These are phyloP conservation scores for Sebastes paucispinis DNA, from an alignment of 2,797 vertebrate genomes.

Conservation along the genomic window DNA sequence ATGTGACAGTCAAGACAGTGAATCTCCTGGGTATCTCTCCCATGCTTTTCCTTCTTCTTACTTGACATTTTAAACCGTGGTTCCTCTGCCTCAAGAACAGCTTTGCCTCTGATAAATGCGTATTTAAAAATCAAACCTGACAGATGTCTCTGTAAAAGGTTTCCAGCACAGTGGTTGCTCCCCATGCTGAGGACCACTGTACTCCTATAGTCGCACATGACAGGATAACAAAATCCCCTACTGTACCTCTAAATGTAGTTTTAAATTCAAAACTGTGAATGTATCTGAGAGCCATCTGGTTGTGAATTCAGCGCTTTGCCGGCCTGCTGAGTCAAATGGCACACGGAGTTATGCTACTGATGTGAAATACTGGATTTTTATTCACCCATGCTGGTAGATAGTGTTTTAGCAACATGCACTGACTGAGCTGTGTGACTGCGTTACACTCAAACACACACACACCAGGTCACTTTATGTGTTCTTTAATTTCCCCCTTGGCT, in stretches of 20 bases:
- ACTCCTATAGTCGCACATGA: not conserved
- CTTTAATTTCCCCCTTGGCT: constrained; percentile 9
- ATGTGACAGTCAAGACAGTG: not conserved
- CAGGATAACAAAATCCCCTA: not conserved
- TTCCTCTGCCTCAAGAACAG: not conserved
- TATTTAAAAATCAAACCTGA: not conserved
- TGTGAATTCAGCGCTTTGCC: not conserved
- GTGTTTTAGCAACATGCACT: constrained; percentile 3
- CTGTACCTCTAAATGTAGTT: not conserved
- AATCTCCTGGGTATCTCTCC: not conserved
- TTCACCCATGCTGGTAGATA: constrained; percentile 6
- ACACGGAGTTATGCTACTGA: not conserved
- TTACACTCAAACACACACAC: not conserved
- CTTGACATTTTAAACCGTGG: not conserved
- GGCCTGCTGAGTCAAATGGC: constrained; percentile 1
- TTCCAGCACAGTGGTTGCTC: not conserved
- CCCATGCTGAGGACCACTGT: not conserved
- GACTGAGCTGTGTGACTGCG: not conserved
- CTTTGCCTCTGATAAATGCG: not conserved
- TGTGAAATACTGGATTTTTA: constrained; percentile 5
- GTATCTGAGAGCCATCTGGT: constrained; percentile 6
- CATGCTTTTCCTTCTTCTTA: not conserved
- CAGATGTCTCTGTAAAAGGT: not conserved
- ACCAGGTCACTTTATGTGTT: not conserved
- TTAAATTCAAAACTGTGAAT: constrained; percentile 9